phyloP scores from a whole-genome alignment of 2,888 invertebrate genomes.

The Rhagophthalmus giganteus region DNA sequence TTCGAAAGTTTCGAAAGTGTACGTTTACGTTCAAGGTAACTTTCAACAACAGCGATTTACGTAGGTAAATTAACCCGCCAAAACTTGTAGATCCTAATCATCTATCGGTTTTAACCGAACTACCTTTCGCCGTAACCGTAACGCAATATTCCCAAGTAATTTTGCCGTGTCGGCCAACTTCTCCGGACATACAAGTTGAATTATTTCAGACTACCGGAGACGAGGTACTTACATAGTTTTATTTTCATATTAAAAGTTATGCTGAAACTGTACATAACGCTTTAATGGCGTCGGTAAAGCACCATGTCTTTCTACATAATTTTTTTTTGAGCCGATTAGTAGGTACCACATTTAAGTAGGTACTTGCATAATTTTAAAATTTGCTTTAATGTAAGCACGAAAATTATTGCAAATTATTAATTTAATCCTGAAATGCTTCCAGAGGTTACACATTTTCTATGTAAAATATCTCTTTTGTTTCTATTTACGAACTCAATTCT shows the following conservation, averaged over 20 bases:
- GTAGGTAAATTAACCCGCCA: background rate
- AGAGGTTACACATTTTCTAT: background rate
- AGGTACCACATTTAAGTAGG: too few species aligned
- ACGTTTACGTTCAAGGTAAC: conserved; percentile 62
- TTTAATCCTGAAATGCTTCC: too few species aligned
- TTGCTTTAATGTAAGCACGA: too few species aligned
- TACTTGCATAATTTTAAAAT: too few species aligned
- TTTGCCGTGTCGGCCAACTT: conserved; percentile 68
- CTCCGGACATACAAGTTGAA: conserved; percentile 60
- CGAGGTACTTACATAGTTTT: conserved; percentile 45
- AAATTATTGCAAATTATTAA: too few species aligned
- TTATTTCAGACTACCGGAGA: conserved; percentile 49
- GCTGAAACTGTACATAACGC: background rate
- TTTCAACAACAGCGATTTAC: conserved; percentile 5
- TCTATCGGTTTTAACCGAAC: conserved; percentile 53
- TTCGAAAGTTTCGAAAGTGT: conserved; percentile 54
- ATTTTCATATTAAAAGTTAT: background rate
- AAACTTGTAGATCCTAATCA: conserved; percentile 54
- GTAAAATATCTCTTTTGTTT: background rate
- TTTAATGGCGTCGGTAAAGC: background rate
- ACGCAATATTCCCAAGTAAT: conserved; percentile 53
- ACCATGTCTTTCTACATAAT: background rate
- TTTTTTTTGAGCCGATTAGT: background rate
- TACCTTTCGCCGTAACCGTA: conserved; percentile 44
- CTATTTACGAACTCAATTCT: too few species aligned